Evolutionary conservation across 2,888 invertebrate species (phyloP).

Genomic region (Pecten maximus): DNA sequence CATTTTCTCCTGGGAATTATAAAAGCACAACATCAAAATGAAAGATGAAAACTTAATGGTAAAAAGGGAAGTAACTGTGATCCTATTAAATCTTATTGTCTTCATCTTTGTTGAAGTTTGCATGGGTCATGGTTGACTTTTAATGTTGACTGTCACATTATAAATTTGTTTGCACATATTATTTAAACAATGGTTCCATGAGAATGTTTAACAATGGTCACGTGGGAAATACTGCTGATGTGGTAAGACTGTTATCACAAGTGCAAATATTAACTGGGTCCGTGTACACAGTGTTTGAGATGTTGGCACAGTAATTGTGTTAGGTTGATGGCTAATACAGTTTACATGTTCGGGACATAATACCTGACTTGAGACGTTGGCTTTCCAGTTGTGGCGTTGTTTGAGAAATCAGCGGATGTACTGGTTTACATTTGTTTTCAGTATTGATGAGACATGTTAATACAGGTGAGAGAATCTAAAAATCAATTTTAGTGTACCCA

Average conservation of each 20-base stretch:
- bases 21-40: too few relatives aligned
- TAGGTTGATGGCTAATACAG: background rate
- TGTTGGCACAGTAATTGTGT: background rate
- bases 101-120: too few relatives aligned
- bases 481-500: conserved; percentile 23
- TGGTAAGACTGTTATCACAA: background rate
- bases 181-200: background rate
- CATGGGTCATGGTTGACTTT: background rate
- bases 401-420: background rate
- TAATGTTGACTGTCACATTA: background rate
- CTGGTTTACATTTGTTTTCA: background rate
- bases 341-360: background rate
- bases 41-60: too few relatives aligned
- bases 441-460: background rate
- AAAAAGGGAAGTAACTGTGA: too few relatives aligned
- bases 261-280: background rate
- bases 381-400: background rate
- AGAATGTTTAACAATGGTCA: background rate
- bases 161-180: background rate
- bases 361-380: background rate
- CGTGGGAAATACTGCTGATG: background rate
- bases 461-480: background rate
- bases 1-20: too few relatives aligned
- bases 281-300: background rate
- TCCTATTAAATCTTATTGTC: too few relatives aligned